phyloP scores from a whole-genome alignment of 2,888 invertebrate species.

The Elegia similella region DNA sequence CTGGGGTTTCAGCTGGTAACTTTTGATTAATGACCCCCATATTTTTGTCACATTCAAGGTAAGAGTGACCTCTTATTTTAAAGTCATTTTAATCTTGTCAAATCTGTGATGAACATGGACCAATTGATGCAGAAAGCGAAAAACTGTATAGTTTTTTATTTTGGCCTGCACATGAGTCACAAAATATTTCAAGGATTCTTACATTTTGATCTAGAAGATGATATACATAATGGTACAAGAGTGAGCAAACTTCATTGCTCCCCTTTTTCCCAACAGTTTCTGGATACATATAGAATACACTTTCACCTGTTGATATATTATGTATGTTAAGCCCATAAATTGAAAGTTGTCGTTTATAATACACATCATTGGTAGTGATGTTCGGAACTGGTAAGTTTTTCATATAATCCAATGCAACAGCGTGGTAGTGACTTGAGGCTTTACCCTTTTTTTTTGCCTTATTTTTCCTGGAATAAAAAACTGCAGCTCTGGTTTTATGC shows the following conservation, averaged over 20 bases:
- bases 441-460: no score
- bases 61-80: constrained; percentile 24
- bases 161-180: constrained; percentile 23
- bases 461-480: no score
- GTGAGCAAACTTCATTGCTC: constrained; percentile 3
- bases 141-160: constrained; percentile 23
- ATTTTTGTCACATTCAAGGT: constrained; percentile 27
- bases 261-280: not conserved
- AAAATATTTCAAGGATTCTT: constrained; percentile 20
- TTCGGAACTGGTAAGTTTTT: no score
- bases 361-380: no score
- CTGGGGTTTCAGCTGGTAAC: constrained; percentile 24
- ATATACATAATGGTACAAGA: not conserved
- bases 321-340: not conserved
- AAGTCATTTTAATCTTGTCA: constrained; percentile 17
- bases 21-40: constrained; percentile 28
- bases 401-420: no score
- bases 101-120: constrained; percentile 17
- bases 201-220: not conserved
- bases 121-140: constrained; percentile 23
- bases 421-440: no score
- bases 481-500: no score
- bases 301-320: not conserved
- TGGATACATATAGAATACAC: constrained; percentile 4
- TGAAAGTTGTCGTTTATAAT: no score